These are phyloP conservation scores for Oreochromis mossambicus DNA, from an alignment of 2,797 vertebrate genomes.

Conservation along the genomic window DNA sequence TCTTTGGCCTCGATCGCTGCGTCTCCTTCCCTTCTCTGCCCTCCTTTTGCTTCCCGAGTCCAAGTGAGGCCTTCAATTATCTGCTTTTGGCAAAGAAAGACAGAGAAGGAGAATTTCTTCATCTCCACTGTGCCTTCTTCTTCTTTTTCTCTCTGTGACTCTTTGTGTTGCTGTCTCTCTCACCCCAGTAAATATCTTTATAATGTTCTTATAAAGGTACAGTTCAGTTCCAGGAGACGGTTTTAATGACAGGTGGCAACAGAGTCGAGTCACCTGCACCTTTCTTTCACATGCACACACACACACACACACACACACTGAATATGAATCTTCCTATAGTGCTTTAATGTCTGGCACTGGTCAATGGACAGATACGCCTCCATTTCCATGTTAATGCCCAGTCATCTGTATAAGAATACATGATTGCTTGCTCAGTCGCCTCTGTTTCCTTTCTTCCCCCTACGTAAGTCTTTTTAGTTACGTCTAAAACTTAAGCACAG, in stretches of 20 bases:
- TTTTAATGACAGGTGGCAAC: constrained; percentile 41
- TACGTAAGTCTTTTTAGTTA: neutral
- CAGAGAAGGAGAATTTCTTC: neutral
- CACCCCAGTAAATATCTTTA: constrained; percentile 27
- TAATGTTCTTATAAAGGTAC: neutral
- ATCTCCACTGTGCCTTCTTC: neutral
- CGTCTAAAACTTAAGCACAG: neutral
- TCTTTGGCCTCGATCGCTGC: neutral
- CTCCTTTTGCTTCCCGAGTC: constrained; percentile 33
- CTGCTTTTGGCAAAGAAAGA: constrained; percentile 21
- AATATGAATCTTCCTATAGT: neutral
- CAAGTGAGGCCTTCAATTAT: constrained; percentile 65
- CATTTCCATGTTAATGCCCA: neutral
- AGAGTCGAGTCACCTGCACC: neutral
- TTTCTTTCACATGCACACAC: neutral
- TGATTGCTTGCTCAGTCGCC: neutral
- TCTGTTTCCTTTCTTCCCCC: neutral
- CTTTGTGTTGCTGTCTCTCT: neutral
- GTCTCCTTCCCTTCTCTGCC: neutral
- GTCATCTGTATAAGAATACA: neutral
- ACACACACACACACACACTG: neutral
- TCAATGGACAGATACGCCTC: neutral
- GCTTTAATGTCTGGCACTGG: neutral
- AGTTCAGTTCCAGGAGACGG: neutral
- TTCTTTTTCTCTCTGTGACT: neutral